Conservation (phyloP, 2,888 invertebrate species). For the Orchesellides sinensis region DNA sequence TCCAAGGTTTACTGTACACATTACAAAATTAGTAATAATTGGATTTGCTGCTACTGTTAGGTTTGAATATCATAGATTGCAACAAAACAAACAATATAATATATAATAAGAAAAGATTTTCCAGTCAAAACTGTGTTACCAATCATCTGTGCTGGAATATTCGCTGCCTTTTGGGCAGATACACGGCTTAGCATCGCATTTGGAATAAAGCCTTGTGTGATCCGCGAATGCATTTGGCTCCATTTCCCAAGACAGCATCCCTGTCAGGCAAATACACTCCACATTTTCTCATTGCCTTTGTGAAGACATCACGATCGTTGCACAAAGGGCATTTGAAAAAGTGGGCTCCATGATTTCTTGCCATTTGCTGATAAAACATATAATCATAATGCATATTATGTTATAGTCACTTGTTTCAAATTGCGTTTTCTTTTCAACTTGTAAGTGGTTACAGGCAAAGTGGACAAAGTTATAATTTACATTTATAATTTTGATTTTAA, state of each 20-base stretch:
- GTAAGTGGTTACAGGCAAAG: too few species aligned
- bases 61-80: background rate
- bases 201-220: constrained; percentile 81
- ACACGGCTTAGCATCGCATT: constrained; percentile 82
- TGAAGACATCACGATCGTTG: constrained; percentile 84
- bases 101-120: background rate
- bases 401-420: too few species aligned
- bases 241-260: constrained; percentile 90
- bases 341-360: constrained; percentile 84
- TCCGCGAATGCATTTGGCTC: constrained; percentile 87
- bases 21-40: too few species aligned
- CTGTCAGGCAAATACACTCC: constrained; percentile 90
- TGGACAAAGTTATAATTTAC: too few species aligned
- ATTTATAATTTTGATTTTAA: background rate
- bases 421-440: background rate
- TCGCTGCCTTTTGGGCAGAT: constrained; percentile 81
- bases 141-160: constrained; percentile 76
- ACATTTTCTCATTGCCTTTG: constrained; percentile 80
- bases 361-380: constrained; percentile 81
- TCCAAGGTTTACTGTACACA: constrained; percentile 77
- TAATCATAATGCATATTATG: background rate
- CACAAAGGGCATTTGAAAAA: constrained; percentile 91
- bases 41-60: too few species aligned
- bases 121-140: background rate
- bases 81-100: background rate